Conservation (phyloP, 2,113 vertebrate genomes). For the Silurus asotus region DNA sequence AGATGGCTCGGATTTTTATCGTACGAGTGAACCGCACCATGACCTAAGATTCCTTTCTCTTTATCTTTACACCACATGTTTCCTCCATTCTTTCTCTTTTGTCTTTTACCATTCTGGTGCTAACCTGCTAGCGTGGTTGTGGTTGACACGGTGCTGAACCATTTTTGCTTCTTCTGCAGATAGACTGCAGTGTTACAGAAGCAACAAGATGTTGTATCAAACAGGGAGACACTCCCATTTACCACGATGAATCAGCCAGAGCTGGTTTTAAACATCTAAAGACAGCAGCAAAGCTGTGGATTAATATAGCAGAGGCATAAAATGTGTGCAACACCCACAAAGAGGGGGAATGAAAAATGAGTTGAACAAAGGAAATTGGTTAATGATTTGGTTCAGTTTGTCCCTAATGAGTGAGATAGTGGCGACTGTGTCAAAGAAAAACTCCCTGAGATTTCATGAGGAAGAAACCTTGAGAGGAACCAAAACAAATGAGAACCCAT, state of each 20-base stretch:
- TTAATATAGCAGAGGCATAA: background rate
- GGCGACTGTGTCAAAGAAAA: no score
- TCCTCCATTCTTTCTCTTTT: conserved; percentile 10
- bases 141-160: background rate
- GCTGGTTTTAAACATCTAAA: background rate
- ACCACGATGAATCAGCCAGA: background rate
- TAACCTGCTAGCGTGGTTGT: background rate
- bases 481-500: no score
- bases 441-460: no score
- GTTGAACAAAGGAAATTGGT: background rate
- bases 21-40: conserved; percentile 1
- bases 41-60: background rate
- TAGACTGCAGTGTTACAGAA: background rate
- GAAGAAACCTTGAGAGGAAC: no score
- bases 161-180: background rate
- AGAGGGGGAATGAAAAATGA: background rate
- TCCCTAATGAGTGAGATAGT: no score
- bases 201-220: background rate
- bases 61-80: background rate
- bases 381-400: background rate
- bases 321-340: background rate
- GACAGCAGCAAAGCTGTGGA: background rate
- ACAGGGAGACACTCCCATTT: background rate
- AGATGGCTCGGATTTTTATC: conserved; percentile 8
- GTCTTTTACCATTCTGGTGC: background rate